Percentiles rank a stretch among this genome's conserved stretches.
Evolutionary conservation across 1,140 invertebrate genomes (phyloP).

Genomic region (Maniola jurtina): DNA sequence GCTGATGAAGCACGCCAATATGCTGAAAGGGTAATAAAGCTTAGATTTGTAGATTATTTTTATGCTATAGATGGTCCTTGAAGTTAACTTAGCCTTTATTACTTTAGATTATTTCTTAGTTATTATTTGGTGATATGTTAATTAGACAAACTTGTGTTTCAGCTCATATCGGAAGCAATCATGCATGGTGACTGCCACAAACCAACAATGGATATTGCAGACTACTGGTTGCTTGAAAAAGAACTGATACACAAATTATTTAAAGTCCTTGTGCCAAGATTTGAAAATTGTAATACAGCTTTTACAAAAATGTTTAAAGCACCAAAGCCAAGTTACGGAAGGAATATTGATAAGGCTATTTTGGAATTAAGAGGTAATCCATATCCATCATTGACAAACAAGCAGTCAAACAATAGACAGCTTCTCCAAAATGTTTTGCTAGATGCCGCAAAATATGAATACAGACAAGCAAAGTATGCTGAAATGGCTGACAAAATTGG

Average conservation of each 20-base stretch:
- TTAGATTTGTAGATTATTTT: not conserved
- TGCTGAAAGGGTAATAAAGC: constrained; percentile 85
- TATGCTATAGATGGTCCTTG: not conserved
- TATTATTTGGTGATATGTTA: not conserved
- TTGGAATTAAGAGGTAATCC: constrained; percentile 90
- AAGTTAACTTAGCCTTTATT: not conserved
- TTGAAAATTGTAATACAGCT: constrained; percentile 83
- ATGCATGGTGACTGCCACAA: constrained; percentile 90
- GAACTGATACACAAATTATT: constrained; percentile 95
- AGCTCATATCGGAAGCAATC: constrained; percentile 94
- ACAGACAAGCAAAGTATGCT: constrained; percentile 73
- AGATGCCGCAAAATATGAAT: constrained; percentile 86
- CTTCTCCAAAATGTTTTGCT: constrained; percentile 86
- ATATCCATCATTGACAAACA: constrained; percentile 80
- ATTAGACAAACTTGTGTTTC: constrained; percentile 37
- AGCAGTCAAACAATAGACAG: constrained; percentile 79
- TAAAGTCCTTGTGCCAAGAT: constrained; percentile 93
- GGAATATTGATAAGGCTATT: constrained; percentile 79
- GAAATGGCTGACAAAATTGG: constrained; percentile 72
- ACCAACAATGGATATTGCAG: constrained; percentile 93
- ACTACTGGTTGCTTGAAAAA: constrained; percentile 94
- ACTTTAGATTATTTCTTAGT: not conserved
- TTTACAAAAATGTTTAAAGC: constrained; percentile 88
- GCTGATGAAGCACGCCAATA: constrained; percentile 94
- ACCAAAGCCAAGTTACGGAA: constrained; percentile 81